A percentile compares a stretch with the other conserved stretches of the same genome.
These are phyloP conservation scores for Xiphophorus birchmanni DNA, from an alignment of 2,797 vertebrate species.

Conservation along the genomic window DNA sequence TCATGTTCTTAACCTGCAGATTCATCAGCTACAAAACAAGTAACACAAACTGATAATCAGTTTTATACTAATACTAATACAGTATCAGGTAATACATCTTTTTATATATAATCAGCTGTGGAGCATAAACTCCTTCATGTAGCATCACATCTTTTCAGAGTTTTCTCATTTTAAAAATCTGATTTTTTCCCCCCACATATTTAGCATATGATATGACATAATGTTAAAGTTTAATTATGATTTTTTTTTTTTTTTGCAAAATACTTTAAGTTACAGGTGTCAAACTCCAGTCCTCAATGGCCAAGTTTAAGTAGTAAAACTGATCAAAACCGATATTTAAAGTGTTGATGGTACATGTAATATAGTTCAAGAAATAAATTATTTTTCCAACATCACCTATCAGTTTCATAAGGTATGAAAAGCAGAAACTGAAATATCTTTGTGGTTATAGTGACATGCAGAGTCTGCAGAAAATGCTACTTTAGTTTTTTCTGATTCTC, in stretches of 20 bases:
- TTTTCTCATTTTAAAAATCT: neutral
- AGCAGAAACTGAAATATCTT: neutral
- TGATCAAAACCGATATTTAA: neutral
- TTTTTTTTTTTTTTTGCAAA: neutral
- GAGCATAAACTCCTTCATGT: neutral
- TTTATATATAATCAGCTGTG: neutral
- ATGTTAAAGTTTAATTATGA: neutral
- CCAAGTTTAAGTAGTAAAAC: neutral
- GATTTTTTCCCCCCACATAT: neutral
- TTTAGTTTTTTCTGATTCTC: slow-evolving; percentile 19
- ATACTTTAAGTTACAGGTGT: neutral
- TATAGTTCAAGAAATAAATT: neutral
- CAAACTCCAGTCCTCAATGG: too few species aligned
- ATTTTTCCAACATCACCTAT: neutral
- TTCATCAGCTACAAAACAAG: neutral
- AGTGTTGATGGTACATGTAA: neutral
- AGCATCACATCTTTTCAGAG: neutral
- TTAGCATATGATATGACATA: neutral
- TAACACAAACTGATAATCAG: neutral
- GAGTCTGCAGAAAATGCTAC: neutral
- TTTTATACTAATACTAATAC: neutral
- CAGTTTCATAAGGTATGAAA: neutral
- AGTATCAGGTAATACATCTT: neutral
- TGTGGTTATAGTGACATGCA: slow-evolving; percentile 2
- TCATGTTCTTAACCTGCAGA: neutral